Evolutionary conservation across 2,888 invertebrate species (phyloP).

Genomic region (Trimorus sp.): DNA sequence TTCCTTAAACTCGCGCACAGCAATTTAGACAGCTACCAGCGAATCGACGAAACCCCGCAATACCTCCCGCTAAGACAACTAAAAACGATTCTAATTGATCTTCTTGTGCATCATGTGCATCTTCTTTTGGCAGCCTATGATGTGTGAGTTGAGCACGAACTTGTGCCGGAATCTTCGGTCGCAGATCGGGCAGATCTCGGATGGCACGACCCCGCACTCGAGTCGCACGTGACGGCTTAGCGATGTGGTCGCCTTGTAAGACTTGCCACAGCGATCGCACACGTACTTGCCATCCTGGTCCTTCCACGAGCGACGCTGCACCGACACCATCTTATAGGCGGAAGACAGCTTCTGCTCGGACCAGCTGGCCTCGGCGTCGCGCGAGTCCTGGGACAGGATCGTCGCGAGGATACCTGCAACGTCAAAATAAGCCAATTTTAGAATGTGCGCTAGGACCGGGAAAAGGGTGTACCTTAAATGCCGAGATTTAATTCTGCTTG

Average conservation of each 20-base stretch:
- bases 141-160: constrained; percentile 80
- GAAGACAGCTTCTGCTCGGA: constrained; percentile 3
- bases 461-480: constrained; percentile 41
- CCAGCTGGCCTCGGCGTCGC: constrained; percentile 49
- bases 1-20: no score
- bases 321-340: constrained; percentile 30
- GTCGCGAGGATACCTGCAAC: constrained; percentile 75
- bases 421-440: constrained; percentile 48
- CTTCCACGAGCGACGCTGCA: constrained; percentile 46
- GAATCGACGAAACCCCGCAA: no score
- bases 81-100: constrained; percentile 49
- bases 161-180: constrained; percentile 81
- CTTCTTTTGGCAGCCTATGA: constrained; percentile 75
- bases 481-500: constrained; percentile 35
- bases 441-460: background rate
- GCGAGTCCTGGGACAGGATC: constrained; percentile 70
- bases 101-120: constrained; percentile 70
- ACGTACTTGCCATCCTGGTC: constrained; percentile 69
- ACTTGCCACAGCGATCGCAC: constrained; percentile 80
- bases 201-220: constrained; percentile 81
- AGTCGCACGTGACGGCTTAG: constrained; percentile 81
- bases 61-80: no score
- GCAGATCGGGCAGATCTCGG: constrained; percentile 81
- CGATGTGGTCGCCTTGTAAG: constrained; percentile 79
- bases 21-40: no score